Evolutionary conservation across 2,888 invertebrate genomes (phyloP), one percentile per base, ranked within the genome.

Genomic region (Euplagia quadripunctaria): DNA sequence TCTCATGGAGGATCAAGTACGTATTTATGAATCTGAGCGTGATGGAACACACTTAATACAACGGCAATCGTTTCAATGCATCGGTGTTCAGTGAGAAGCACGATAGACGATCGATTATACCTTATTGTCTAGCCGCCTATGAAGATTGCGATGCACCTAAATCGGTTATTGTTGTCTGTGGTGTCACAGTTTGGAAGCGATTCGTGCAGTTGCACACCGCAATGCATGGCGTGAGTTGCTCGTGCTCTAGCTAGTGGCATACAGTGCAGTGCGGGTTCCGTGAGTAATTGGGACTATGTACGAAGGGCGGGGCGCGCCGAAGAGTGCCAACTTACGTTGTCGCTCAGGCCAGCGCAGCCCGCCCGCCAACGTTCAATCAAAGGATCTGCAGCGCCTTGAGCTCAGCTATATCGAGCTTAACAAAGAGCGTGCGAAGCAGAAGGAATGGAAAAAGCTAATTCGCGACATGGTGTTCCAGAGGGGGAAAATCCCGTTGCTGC

Each of bases 401-500:
- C 91, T 95, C 84, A 96, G 96, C 88, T 96, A 94, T 82, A 89
- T 96, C 75, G 96, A 96, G 89, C 89, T 96, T 79, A 96, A 96
- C 89, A 96, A 96, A 87, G 94, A 94, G 87, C 94, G 95, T 77
- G 96, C 96, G 78, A 91, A 93, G 73, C 94, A 96, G 86, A 95
- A 93, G 87, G 95, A 96, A 90, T 96, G 96, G 96, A 95, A 95
- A 93, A 96, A 94, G 92, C 86, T 96, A 96, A 96, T 96, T 88
- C 94, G 96, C 90, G 96, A 96, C 93, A 92, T 96, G 94, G 94
- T 96, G 91, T 97, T 97, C 86, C 96, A 99, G 99, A 97, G 98
- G 94, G 99, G 99, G 82, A 98, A 98, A 96, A 98, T 99, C 88
- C 99, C 99, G 85, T 96, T 99, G 89, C 97, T 99, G 90, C 96